phyloP scores from a whole-genome alignment of 2,888 invertebrate species.

The Cephus spinipes region DNA sequence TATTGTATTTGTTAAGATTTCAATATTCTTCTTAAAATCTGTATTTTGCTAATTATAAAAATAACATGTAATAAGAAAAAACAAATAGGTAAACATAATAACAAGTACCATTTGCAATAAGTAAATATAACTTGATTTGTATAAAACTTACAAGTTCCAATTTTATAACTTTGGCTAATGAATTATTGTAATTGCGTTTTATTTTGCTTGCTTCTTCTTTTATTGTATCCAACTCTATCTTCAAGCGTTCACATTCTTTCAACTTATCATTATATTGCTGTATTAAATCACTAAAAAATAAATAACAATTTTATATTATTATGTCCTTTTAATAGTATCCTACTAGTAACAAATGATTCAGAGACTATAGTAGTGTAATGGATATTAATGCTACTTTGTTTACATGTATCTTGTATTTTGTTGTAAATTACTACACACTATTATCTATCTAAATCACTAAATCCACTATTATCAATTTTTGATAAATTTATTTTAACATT shows the following conservation, averaged over 20 bases:
- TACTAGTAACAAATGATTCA: too few species aligned
- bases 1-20: slow-evolving; percentile 24
- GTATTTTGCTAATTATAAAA: slow-evolving; percentile 34
- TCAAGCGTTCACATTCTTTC: slow-evolving; percentile 47
- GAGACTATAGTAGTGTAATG: too few species aligned
- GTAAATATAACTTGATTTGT: background rate
- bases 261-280: slow-evolving; percentile 48
- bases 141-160: slow-evolving; percentile 44
- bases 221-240: slow-evolving; percentile 32
- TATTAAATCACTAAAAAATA: slow-evolving; percentile 47
- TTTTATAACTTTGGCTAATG: slow-evolving; percentile 38
- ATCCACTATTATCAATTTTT: background rate
- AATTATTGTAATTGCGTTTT: slow-evolving; percentile 35
- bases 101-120: background rate
- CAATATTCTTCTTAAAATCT: slow-evolving; percentile 33
- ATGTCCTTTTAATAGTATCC: too few species aligned
- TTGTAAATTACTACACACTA: too few species aligned
- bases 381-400: too few species aligned
- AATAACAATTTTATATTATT: background rate
- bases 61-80: background rate
- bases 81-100: background rate
- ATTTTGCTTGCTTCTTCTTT: slow-evolving; percentile 34
- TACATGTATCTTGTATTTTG: too few species aligned
- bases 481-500: too few species aligned
- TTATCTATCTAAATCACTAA: too few species aligned